phyloP scores from a whole-genome alignment of 2,888 invertebrate species.

The Tetheella fluctuosa region DNA sequence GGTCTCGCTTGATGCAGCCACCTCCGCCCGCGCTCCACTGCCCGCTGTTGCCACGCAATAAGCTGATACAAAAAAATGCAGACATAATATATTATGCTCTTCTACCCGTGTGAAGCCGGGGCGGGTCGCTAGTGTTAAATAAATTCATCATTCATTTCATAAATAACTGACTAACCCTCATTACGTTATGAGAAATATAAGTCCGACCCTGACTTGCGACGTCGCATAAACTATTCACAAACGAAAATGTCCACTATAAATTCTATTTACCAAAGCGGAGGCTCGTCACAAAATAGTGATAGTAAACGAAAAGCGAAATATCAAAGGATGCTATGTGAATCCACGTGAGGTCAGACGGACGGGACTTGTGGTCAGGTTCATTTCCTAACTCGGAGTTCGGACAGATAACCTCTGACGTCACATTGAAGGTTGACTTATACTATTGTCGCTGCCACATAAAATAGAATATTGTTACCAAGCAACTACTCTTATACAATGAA shows the following conservation, averaged over 20 bases:
- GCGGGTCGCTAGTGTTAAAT: no score
- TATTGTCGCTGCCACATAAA: background rate
- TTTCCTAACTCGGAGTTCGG: constrained; percentile 33
- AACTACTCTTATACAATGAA: no score
- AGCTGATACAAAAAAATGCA: no score
- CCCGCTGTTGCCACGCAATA: no score
- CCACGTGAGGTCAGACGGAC: constrained; percentile 34
- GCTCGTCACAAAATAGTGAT: constrained; percentile 34
- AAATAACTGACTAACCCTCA: background rate
- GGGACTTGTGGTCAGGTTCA: constrained; percentile 42
- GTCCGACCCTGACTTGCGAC: background rate
- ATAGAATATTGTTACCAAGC: no score
- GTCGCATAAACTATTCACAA: constrained; percentile 41
- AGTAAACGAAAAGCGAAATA: constrained; percentile 41
- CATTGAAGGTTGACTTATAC: constrained; percentile 29
- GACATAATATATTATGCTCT: no score
- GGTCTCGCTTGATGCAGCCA: no score
- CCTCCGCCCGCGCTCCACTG: no score
- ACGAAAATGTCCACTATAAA: constrained; percentile 42
- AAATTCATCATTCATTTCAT: background rate
- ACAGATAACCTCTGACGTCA: constrained; percentile 32
- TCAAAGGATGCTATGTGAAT: constrained; percentile 52
- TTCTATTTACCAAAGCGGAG: constrained; percentile 34
- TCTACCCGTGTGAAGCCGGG: no score
- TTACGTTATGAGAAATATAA: background rate